phyloP scores from a whole-genome alignment of 2,888 invertebrate genomes.

The Mythimna ferrago region DNA sequence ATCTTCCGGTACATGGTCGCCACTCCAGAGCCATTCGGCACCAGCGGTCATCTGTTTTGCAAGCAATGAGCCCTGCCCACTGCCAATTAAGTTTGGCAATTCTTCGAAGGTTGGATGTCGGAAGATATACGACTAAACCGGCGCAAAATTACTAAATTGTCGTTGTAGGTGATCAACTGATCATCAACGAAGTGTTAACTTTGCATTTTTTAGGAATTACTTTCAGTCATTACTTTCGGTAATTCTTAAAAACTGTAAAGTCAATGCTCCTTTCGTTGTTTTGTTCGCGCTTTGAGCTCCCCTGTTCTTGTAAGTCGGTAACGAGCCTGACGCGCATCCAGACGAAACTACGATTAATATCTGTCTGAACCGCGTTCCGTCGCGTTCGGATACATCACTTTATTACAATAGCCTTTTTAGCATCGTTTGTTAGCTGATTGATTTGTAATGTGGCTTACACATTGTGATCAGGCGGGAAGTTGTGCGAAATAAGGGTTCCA shows the following conservation, averaged over 20 bases:
- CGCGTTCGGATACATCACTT: slow-evolving; percentile 61
- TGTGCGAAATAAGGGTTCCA: slow-evolving; percentile 9
- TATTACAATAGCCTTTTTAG: slow-evolving; percentile 65
- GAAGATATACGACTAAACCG: too few species aligned
- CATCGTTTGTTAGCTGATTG: slow-evolving; percentile 61
- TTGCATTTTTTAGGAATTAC: neutral
- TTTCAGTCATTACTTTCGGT: too few species aligned
- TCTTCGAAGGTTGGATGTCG: too few species aligned
- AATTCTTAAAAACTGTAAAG: too few species aligned
- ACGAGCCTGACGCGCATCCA: slow-evolving; percentile 70
- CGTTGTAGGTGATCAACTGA: neutral
- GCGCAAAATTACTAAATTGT: neutral
- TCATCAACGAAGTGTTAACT: neutral
- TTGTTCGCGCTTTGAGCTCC: neutral
- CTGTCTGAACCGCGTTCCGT: slow-evolving; percentile 66
- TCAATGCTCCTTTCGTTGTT: neutral
- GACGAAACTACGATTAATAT: slow-evolving; percentile 70
- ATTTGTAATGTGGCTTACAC: slow-evolving; percentile 42
- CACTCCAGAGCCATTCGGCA: too few species aligned
- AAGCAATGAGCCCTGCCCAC: too few species aligned
- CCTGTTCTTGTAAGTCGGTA: slow-evolving; percentile 52
- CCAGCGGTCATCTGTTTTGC: too few species aligned
- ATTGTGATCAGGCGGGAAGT: slow-evolving; percentile 15
- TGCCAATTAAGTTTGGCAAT: too few species aligned
- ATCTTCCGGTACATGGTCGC: too few species aligned